These are phyloP conservation scores for Ischnus inquisitorius DNA, from an alignment of 2,888 invertebrate genomes.

Conservation along the genomic window DNA sequence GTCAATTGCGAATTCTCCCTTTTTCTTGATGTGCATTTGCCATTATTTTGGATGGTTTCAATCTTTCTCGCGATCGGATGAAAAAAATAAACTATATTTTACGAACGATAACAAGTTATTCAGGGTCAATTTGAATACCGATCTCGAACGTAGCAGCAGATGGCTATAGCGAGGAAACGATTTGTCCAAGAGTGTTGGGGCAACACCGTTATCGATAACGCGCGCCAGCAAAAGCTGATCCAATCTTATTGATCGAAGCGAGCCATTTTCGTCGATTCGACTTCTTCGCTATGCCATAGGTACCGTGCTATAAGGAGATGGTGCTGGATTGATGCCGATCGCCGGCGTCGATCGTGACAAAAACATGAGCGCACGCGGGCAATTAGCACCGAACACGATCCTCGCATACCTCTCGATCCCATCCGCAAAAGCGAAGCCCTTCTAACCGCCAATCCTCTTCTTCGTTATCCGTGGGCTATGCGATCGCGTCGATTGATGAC, in stretches of 20 bases:
- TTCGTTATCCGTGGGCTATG: slow-evolving; percentile 39
- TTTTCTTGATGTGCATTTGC: neutral
- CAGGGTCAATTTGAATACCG: neutral
- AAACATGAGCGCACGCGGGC: slow-evolving; percentile 73
- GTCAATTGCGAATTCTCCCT: neutral
- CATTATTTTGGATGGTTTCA: neutral
- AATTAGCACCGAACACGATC: slow-evolving; percentile 75
- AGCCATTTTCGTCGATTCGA: slow-evolving; percentile 56
- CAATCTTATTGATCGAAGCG: slow-evolving; percentile 43
- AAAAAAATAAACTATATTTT: neutral
- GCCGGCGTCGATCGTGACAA: slow-evolving; percentile 66
- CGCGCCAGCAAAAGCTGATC: slow-evolving; percentile 12
- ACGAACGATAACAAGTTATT: neutral
- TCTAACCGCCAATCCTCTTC: slow-evolving; percentile 47
- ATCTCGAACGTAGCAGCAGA: neutral
- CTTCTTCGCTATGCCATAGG: slow-evolving; percentile 40
- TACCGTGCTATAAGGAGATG: slow-evolving; percentile 45
- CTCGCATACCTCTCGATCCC: slow-evolving; percentile 71
- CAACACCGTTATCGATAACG: slow-evolving; percentile 27
- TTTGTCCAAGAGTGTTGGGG: slow-evolving; percentile 41
- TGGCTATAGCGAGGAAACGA: slow-evolving; percentile 6
- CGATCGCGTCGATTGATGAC: slow-evolving; percentile 20
- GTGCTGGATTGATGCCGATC: slow-evolving; percentile 58
- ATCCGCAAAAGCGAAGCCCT: neutral
- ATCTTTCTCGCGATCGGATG: neutral